Evolutionary conservation across 2,113 vertebrate genomes (phyloP).

Genomic region (Cynoglossus semilaevis): DNA sequence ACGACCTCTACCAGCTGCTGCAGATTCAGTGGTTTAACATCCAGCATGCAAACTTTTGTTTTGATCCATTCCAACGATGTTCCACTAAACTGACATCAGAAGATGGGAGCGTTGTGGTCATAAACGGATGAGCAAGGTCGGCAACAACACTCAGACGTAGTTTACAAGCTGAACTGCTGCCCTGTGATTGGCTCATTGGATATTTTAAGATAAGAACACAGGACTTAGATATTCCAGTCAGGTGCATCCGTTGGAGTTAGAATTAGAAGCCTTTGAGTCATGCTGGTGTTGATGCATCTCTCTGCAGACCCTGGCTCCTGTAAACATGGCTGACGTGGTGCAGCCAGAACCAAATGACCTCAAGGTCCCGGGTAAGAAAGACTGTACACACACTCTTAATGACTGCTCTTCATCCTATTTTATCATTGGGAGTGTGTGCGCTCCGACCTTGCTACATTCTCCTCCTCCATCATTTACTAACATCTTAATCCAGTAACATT

Average conservation of each 20-base stretch:
- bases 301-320: conserved; percentile 60
- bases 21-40: too few species aligned
- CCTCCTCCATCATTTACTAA: conserved; percentile 48
- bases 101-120: too few species aligned
- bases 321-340: conserved; percentile 71
- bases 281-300: background rate
- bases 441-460: conserved; percentile 35
- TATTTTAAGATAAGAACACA: too few species aligned
- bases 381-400: background rate
- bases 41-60: too few species aligned
- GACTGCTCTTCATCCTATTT: conserved; percentile 9
- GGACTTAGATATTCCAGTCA: background rate
- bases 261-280: background rate
- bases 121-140: too few species aligned
- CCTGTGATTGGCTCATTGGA: too few species aligned
- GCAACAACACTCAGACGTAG: too few species aligned
- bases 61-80: too few species aligned
- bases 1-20: too few species aligned
- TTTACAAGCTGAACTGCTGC: too few species aligned
- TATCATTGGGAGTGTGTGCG: conserved; percentile 35
- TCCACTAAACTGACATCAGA: too few species aligned
- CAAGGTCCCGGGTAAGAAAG: conserved; percentile 68
- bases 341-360: conserved; percentile 66
- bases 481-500: conserved; percentile 56
- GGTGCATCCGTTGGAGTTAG: background rate